Conservation (phyloP, 2,888 invertebrate species). For the Xestia ashworthii region DNA sequence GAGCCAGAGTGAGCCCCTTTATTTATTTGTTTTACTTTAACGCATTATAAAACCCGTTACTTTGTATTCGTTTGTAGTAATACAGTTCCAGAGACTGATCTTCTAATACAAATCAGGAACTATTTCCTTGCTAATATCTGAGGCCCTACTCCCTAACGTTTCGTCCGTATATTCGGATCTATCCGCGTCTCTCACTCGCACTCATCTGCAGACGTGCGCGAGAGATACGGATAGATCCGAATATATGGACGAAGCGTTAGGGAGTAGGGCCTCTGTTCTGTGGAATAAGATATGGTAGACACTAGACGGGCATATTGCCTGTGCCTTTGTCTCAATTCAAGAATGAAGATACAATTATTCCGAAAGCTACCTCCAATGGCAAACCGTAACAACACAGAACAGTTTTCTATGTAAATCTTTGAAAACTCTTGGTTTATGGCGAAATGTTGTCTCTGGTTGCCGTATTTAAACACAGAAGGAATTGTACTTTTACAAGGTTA, state of each 20-base stretch:
- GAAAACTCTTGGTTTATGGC: neutral
- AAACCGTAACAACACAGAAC: neutral
- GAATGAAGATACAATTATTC: neutral
- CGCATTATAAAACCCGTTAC: neutral
- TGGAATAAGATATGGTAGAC: neutral
- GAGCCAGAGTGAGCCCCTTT: conserved; percentile 77
- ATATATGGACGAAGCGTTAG: too few species aligned
- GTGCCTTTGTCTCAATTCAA: neutral
- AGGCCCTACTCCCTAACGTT: too few species aligned
- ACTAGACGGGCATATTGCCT: neutral
- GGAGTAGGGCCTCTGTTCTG: too few species aligned
- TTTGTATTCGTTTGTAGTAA: neutral
- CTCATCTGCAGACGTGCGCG: too few species aligned
- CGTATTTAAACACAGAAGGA: neutral
- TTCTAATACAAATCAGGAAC: too few species aligned
- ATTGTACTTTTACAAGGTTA: neutral
- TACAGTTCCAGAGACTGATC: neutral
- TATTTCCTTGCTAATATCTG: too few species aligned
- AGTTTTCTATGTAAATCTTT: neutral
- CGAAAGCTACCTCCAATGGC: neutral
- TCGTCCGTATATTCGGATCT: too few species aligned
- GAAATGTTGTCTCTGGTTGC: neutral
- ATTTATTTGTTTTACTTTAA: neutral
- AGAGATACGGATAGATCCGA: too few species aligned
- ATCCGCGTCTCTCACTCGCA: too few species aligned